Conservation (phyloP, 2,888 invertebrate genomes). For the Lycaena phlaeas region DNA sequence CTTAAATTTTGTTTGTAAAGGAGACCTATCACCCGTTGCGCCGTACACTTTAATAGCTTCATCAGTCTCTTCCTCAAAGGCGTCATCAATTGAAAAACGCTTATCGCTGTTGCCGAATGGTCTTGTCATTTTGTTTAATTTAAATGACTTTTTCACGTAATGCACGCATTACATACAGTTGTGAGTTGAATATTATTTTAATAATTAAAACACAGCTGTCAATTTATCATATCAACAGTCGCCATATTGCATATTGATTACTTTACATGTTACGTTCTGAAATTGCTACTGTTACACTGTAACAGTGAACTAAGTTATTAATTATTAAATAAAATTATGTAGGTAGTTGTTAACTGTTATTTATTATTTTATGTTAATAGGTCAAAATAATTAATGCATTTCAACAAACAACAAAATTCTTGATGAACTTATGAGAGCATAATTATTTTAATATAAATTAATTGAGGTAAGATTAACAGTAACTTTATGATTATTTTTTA, state of each 20-base stretch:
- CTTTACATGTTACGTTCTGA: no score
- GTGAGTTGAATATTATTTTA: constrained; percentile 22
- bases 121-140: constrained; percentile 55
- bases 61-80: constrained; percentile 88
- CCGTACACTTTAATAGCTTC: constrained; percentile 82
- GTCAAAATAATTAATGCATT: no score
- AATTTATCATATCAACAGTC: constrained; percentile 57
- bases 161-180: constrained; percentile 55
- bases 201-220: constrained; percentile 63
- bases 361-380: no score
- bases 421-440: no score
- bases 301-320: no score
- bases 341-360: no score
- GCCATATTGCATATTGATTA: constrained; percentile 55
- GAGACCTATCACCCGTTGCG: constrained; percentile 80
- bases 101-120: constrained; percentile 71
- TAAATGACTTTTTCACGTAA: constrained; percentile 39
- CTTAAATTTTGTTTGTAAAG: constrained; percentile 69
- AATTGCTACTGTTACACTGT: no score
- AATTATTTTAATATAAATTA: no score
- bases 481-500: no score
- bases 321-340: no score
- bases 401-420: no score
- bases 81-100: constrained; percentile 87
- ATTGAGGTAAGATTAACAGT: no score